Evolutionary conservation across 1,140 invertebrate species (phyloP), one percentile per base, ranked within the genome.

Genomic region (Caenorhabditis brenneri): DNA sequence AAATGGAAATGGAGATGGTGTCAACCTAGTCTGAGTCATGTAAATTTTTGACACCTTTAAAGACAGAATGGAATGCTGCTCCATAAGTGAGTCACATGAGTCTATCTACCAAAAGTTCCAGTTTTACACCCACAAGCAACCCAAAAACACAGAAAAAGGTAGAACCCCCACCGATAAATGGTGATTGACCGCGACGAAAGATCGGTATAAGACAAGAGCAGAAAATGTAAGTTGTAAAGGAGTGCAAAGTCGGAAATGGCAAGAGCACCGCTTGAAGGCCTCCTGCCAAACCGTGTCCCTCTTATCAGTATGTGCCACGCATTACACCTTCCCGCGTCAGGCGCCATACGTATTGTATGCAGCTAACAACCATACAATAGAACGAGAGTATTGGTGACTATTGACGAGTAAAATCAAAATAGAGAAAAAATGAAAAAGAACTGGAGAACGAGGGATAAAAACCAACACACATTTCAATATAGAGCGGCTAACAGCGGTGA

Each of bases 301-400:
- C 36, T 42, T 74, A 42, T 42, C 36, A 42, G 31, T 33, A n/a
- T 36, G 65, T 74, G 65, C 33, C 65, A 74, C 65, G 65, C 65
- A 74, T 42, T 74, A 74, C 65, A 74, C 65, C 65, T 74, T 74
- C 36, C 42, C 36, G 65, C 65, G 65, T 74, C 65, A 74, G 36
- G 65, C 65, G 65, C 36, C 27, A 74, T 42, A 74, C 65, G 33
- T 74, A 74, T 74, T 74, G 65, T 74, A 42, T 74, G 29, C 65
- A 74, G 65, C 36, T 74, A 74, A 74, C 65, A 74, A 27, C 65
- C 33, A 24, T 74, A 42, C 65, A 74, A 74, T 42, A 46, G 36
- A 74, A 74, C 7, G 22, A 74, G 22, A 42, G 65, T 74, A 74
- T 42, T 51, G 49, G 49, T 7, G 19, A n/a, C 15, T 51, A 51